Evolutionary conservation across 1,140 invertebrate genomes (phyloP).

Genomic region (Adoxophyes honmai): DNA sequence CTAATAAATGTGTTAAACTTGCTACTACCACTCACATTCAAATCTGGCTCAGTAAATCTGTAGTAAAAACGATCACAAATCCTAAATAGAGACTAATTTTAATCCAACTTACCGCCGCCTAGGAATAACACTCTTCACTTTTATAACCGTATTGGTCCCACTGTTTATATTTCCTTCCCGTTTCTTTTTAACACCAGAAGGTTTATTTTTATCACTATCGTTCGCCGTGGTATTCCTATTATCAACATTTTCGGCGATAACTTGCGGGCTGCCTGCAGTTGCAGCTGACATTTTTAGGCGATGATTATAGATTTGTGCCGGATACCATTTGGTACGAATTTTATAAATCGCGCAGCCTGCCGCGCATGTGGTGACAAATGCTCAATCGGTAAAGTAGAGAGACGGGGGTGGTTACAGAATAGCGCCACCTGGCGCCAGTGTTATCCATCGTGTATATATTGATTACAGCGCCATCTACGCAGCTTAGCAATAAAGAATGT

Average conservation of each 20-base stretch:
- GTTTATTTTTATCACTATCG: constrained; percentile 39
- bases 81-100: no score
- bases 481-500: no score
- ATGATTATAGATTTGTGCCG: constrained; percentile 71
- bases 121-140: constrained; percentile 71
- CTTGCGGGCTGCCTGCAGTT: constrained; percentile 41
- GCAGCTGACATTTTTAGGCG: constrained; percentile 60
- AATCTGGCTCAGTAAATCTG: no score
- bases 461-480: neutral
- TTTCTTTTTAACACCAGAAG: constrained; percentile 53
- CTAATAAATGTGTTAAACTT: no score
- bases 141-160: constrained; percentile 47
- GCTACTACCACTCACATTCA: no score
- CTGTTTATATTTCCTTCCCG: constrained; percentile 30
- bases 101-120: constrained; percentile 49
- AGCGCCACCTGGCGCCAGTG: constrained; percentile 57
- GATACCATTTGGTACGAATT: constrained; percentile 64
- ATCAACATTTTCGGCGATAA: constrained; percentile 38
- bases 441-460: neutral
- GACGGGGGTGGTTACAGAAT: neutral
- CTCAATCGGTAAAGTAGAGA: constrained; percentile 42
- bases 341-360: constrained; percentile 70
- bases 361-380: constrained; percentile 55
- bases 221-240: constrained; percentile 32
- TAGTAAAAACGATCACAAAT: no score